Percentiles rank a stretch among this genome's conserved stretches.
These are phyloP conservation scores for Peromyscus attwateri DNA, from an alignment of 2,797 vertebrate species.

Conservation along the genomic window DNA sequence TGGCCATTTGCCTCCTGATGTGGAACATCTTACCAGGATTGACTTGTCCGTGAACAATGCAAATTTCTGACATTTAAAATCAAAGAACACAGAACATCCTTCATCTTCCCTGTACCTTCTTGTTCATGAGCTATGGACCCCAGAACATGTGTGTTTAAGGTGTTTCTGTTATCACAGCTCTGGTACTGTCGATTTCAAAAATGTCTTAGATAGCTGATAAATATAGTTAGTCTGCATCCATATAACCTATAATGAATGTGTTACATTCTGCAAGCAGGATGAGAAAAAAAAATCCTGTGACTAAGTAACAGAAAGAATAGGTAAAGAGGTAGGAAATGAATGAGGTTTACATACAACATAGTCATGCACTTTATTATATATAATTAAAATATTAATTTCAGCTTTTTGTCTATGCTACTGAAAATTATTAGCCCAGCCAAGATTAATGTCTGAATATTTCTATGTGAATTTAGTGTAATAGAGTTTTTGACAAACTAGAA, in stretches of 20 bases:
- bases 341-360: background rate
- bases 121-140: background rate
- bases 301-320: background rate
- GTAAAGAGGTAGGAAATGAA: background rate
- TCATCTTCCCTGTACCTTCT: background rate
- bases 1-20: background rate
- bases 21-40: background rate
- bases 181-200: background rate
- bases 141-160: background rate
- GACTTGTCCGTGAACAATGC: background rate
- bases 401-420: background rate
- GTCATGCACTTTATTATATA: background rate
- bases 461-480: slow-evolving; percentile 7
- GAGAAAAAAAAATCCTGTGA: background rate
- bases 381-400: slow-evolving; percentile 52
- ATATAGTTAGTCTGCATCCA: background rate
- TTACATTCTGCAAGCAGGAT: slow-evolving; percentile 5
- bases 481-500: background rate
- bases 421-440: slow-evolving; percentile 49
- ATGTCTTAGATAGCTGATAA: background rate
- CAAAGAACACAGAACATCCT: background rate
- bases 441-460: background rate
- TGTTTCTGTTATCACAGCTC: background rate
- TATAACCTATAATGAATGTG: background rate
- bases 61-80: background rate